Evolutionary conservation across 2,888 invertebrate species (phyloP), one percentile per base, ranked within the genome.

Genomic region (Hoplodrina blanda): DNA sequence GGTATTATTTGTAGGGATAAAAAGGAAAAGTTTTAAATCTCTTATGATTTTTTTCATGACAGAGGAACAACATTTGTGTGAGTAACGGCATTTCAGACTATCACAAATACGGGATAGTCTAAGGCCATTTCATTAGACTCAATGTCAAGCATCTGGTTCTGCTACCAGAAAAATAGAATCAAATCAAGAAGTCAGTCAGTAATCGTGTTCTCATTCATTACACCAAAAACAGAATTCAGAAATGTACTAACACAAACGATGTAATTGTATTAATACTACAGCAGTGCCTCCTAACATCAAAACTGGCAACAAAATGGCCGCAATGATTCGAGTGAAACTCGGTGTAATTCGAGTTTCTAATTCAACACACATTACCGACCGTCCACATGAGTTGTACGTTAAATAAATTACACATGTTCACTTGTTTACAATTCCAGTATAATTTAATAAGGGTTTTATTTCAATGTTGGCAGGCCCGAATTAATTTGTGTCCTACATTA

Each of bases 371-470:
- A 84, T 82, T 79, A 84, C 76, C 33, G 50, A 19, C 64, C 72
- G 60, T 71, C 53, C 71, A 60, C 75, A 73, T 70, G 71, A 82
- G 75, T 84, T 82, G 75, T 65, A 73, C 76, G 76, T 84, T 78
- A 84, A 80, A 83, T 82, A 80, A 82, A 84, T 83, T 78, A 80
- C 76, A 75, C 66, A 71, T 80, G 82, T 76, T 70, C 68, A 70
- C 55, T 70, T 82, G 85, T 82, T 84, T 78, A 84, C 83, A 76
- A 76, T 74, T 79, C 69, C 65, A 69, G 85, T 82, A 78, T 85
- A 84, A 83, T 83, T 84, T 80, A 83, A 83, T 84, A 73, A 80
- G 72, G 80, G 78, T 84, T 85, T 86, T 87, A 84, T 81, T 84
- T 79, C 76, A 82, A 85, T 85, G 83, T 80, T 78, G 73, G 78